phyloP scores from a whole-genome alignment of 2,797 vertebrate species.

The Protosalanx chinensis region DNA sequence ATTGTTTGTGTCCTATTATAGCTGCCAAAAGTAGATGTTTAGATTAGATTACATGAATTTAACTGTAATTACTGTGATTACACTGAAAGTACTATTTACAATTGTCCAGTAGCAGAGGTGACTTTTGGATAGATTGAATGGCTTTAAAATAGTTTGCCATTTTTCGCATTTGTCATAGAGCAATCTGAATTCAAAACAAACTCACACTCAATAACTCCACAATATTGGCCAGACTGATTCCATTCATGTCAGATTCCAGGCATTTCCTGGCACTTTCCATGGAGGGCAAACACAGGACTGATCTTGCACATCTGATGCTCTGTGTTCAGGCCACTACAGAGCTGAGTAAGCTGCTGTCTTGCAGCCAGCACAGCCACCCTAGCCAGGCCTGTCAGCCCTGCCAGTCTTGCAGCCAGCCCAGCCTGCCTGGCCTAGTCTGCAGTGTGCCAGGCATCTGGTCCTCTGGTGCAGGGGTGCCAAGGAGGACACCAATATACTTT shows the following conservation, averaged over 20 bases:
- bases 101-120: neutral
- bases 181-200: slow-evolving; percentile 26
- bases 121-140: neutral
- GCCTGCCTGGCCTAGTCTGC: slow-evolving; percentile 61
- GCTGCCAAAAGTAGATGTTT: no score
- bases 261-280: slow-evolving; percentile 27
- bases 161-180: slow-evolving; percentile 6
- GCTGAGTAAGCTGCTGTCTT: slow-evolving; percentile 58
- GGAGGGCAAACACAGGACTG: slow-evolving; percentile 28
- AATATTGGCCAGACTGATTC: slow-evolving; percentile 23
- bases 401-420: slow-evolving; percentile 44
- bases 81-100: no score
- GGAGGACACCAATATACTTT: slow-evolving; percentile 41
- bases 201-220: slow-evolving; percentile 9
- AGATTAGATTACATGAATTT: no score
- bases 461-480: slow-evolving; percentile 39
- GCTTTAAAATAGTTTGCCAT: neutral
- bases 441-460: slow-evolving; percentile 58
- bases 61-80: no score
- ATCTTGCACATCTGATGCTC: slow-evolving; percentile 47
- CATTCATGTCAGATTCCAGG: slow-evolving; percentile 30
- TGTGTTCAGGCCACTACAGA: slow-evolving; percentile 31
- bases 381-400: slow-evolving; percentile 46
- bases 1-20: no score
- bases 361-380: slow-evolving; percentile 57